A percentile compares a stretch with the other conserved stretches of the same genome.
Evolutionary conservation across 2,888 invertebrate genomes (phyloP).

Genomic region (Syrphus vitripennis): DNA sequence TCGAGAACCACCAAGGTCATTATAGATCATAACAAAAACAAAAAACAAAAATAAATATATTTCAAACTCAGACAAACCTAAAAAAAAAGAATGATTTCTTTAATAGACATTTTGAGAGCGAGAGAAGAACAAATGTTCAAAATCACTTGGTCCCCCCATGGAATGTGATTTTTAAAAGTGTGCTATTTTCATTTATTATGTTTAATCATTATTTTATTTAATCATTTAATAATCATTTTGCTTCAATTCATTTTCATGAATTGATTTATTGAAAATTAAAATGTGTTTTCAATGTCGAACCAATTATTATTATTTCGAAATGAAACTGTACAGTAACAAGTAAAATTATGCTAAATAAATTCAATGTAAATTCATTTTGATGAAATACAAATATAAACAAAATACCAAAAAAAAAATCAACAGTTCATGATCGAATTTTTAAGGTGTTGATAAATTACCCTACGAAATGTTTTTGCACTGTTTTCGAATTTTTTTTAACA

Average conservation of each 20-base stretch:
- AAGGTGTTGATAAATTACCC: background rate
- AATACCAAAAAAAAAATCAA: background rate
- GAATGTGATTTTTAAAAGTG: background rate
- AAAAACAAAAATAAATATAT: background rate
- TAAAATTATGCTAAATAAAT: background rate
- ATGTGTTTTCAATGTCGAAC: background rate
- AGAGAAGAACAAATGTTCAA: background rate
- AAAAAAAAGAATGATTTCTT: background rate
- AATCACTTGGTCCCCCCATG: background rate
- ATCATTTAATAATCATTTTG: too few species aligned
- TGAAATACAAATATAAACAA: background rate
- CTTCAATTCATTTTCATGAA: background rate
- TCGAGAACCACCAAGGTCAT: background rate
- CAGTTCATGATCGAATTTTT: background rate
- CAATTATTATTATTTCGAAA: background rate
- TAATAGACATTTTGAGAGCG: background rate
- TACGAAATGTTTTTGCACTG: background rate
- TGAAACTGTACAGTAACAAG: background rate
- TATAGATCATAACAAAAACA: conserved; percentile 4
- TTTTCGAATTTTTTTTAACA: background rate
- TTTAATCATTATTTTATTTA: too few species aligned
- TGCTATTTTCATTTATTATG: background rate
- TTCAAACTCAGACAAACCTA: background rate
- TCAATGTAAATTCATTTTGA: background rate
- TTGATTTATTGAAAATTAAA: background rate